A percentile compares a stretch with the other conserved stretches of the same genome.
phyloP scores from a whole-genome alignment of 2,797 vertebrate genomes.

The Spinus olivaceus region DNA sequence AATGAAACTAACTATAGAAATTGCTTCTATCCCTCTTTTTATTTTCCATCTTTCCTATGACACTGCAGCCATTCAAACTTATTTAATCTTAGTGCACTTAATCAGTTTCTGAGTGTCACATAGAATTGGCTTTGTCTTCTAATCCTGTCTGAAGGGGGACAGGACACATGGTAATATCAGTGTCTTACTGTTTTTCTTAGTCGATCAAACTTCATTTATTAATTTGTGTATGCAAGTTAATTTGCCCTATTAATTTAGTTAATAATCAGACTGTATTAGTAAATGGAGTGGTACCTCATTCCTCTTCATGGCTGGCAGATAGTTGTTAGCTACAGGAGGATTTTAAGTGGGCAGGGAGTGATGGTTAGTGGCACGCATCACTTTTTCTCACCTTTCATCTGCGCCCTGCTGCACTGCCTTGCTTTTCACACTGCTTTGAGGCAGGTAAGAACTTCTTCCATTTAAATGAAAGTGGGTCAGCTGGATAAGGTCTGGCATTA shows the following conservation, averaged over 20 bases:
- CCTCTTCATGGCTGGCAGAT: constrained; percentile 1
- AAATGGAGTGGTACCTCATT: background rate
- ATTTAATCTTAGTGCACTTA: background rate
- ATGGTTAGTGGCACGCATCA: background rate
- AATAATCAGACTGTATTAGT: background rate
- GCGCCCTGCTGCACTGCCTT: background rate
- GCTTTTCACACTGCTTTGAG: background rate
- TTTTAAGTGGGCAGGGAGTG: background rate
- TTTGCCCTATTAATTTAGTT: background rate
- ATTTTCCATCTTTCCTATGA: background rate
- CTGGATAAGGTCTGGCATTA: background rate
- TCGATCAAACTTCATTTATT: background rate
- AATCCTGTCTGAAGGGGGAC: background rate
- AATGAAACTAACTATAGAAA: background rate
- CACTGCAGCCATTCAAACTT: background rate
- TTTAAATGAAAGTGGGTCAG: background rate
- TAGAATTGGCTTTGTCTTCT: background rate
- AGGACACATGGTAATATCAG: background rate
- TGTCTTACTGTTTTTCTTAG: background rate
- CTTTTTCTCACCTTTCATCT: background rate
- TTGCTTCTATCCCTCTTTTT: background rate
- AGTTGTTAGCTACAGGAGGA: background rate
- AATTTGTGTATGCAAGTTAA: background rate
- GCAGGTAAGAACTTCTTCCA: background rate
- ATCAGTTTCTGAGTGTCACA: background rate